Base-by-base conservation (phyloP, 2,797 vertebrate genomes). In the Lepus oiostolus region DNA sequence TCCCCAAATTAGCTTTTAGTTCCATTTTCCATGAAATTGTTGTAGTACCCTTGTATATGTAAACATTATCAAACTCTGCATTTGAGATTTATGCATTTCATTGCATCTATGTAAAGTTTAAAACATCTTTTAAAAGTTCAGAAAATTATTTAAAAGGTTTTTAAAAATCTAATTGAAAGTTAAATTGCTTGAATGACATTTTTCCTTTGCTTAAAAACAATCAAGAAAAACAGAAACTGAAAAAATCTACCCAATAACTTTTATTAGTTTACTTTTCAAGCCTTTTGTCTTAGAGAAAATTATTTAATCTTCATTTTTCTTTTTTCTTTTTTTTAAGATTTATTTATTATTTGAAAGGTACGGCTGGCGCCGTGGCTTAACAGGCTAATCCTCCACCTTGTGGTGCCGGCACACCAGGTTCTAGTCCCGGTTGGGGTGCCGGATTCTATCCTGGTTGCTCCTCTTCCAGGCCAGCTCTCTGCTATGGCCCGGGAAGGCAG, bases 201-300 rank as follows among this genome's bases (percentile, higher is more conserved):
- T 95, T 84, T 52, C 26, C 82, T 95, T 93, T 95, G 30, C 70
- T 89, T 90, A 86, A 74, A 94, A 94, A 85, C n/a, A 82, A 85
- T 3, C 5, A 75, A 94, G 14, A 70, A 96, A 65, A 92, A 50
- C 9, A 88, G 71, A 76, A 47, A n/a, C 16, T 17, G 71, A 38
- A n/a, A 12, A 16, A 58, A 5, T 42, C 14, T 80, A 76, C 30
- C 21, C 21, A 65, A 1, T 70, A 85, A 38, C 47, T 93, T 67
- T 95, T 75, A 42, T 76, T 72, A 58, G 35, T 94, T 95, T 62
- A 67, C 32, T 21, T 85, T 91, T 88, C 35, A 74, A 93, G 30
- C 7, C 50, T 89, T 93, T 94, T 79, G 30, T 79, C 9, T 62
- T 38, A 38, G 32, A 54, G n/a, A 62, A 70, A 92, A 70, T 12